Percentiles rank a stretch among this genome's conserved stretches.
Evolutionary conservation across 1,140 invertebrate species (phyloP).

Genomic region (Formica selysi): DNA sequence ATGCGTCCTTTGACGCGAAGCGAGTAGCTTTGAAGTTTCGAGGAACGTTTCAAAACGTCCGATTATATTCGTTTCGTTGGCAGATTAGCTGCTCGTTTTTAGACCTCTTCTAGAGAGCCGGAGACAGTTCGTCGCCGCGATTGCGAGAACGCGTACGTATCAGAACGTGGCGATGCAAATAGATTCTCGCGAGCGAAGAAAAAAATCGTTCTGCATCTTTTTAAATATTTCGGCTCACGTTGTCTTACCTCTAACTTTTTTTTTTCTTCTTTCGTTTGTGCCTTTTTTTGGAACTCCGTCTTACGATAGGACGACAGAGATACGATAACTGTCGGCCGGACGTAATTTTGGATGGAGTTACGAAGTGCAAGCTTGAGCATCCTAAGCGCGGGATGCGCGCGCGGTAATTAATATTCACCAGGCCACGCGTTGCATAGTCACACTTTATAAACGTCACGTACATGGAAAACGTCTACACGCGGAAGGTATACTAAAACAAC

Average conservation of each 20-base stretch:
- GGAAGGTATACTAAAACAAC: conserved; percentile 62
- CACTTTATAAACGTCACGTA: conserved; percentile 68
- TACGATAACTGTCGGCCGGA: not conserved
- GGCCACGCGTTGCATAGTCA: conserved; percentile 43
- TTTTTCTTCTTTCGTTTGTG: no score
- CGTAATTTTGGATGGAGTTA: conserved; percentile 14
- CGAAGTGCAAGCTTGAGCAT: conserved; percentile 11
- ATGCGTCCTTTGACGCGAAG: conserved; percentile 45
- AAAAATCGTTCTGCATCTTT: not conserved
- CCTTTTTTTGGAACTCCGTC: not conserved
- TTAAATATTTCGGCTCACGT: not conserved
- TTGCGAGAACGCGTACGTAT: conserved; percentile 1
- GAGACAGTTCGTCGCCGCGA: conserved; percentile 9
- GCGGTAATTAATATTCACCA: conserved; percentile 70
- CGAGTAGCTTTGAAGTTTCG: conserved; percentile 60
- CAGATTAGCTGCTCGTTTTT: conserved; percentile 52
- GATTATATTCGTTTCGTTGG: conserved; percentile 64
- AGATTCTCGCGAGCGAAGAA: not conserved
- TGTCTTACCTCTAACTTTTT: not conserved
- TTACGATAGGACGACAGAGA: not conserved
- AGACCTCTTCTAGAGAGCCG: not conserved
- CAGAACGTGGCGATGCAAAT: conserved; percentile 18
- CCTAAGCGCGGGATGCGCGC: not conserved
- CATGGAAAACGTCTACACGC: conserved; percentile 71
- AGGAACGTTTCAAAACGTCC: conserved; percentile 18